Base-by-base conservation (phyloP, 37 sponge, comb jelly and placozoan species). In the Beroe forskalii region DNA sequence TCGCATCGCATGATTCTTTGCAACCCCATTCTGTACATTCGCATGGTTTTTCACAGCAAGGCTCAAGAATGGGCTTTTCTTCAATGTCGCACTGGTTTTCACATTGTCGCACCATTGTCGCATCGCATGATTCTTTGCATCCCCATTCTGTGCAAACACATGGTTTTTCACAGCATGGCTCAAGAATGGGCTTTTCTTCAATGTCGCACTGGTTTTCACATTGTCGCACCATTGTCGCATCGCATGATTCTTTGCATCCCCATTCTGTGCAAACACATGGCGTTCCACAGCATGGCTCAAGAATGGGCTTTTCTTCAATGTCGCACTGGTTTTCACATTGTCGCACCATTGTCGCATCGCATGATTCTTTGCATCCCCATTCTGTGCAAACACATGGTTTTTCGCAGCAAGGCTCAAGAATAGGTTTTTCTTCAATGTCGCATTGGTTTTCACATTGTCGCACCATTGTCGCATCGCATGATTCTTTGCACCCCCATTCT, bases 271-370 rank as follows among this genome's bases (percentile, higher is more conserved):
- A 80, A 1, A 22, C 1, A 30, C 86, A 80, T 6, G 86, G 55
- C 12, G 12, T 48, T 9, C 12, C 55, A 43, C 86, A 80, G 30
- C 86, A 80, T 1, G 43, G 55, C 86, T 80, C 38, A 28, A 37
- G 24, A 24, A 80, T 80, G 30, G 86, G 86, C 35, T 80, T 80
- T 25, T 80, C 86, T 23, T 80, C 86, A 6, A 80, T 80, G 22
- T 80, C 86, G 28, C 86, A 80, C 28, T 20, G 8, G 86, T 80
- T 43, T 4, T 41, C 55, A 38, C 86, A 80, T 35, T 32, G 14
- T 12, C 86, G 86, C 28, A 80, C 27, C 86, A 80, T 80, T 12
- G 86, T 80, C 20, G 86, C 86, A 38, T 80, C 86, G 42, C 86
- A 80, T 41, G 44, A 30, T 48, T 80, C 86, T 24, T 80, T 80